Base-by-base conservation (phyloP, 1,140 invertebrate species). In the Leptinotarsa texana region DNA sequence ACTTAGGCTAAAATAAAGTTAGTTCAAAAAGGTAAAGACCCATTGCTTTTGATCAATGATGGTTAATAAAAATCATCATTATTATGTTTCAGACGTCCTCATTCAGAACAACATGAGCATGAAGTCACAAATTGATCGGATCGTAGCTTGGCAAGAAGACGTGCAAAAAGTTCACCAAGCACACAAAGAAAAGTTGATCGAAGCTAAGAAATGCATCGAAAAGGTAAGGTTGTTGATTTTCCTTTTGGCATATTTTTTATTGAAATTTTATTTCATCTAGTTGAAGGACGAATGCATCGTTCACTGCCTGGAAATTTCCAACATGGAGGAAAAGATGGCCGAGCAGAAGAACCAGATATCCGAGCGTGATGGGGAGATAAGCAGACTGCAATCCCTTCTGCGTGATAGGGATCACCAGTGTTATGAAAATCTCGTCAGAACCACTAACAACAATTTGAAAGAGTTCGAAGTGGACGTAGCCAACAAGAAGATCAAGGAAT, bases 21-120 rank as follows among this genome's bases (percentile, higher is more conserved):
- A 0, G 8, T 42, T 42, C 0, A 42, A 42, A 42, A 42, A 42
- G 0, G 3, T 42, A 2, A 42, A 42, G 33, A 42, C 2, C 2
- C 33, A 42, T 3, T 0, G 33, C 8, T 42, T 42, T 42, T 42
- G 0, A 42, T 42, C 33, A 11, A 42, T 42, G 2, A 42, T 42
- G 33, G 2, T 1, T 1, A 33, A 11, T 11, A 42, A 42, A 42
- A 33, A 11, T n/a, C 51, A 0, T 57, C 51, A 5, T 57, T 4
- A 51, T 66, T 70, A 61, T 74, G 13, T 79, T 75, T n/a, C 49
- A 83, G 88, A 89, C 79, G 88, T 88, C 3, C 76, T 90, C 47
- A 81, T 84, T 5, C 85, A 87, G 73, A 89, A 89, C 74, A 90
- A 89, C 79, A 73, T 85, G 51, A 84, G 86, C 1, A 88, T 89